Conservation (phyloP, 2,888 invertebrate genomes). For the Caenorhabditis sp. region DNA sequence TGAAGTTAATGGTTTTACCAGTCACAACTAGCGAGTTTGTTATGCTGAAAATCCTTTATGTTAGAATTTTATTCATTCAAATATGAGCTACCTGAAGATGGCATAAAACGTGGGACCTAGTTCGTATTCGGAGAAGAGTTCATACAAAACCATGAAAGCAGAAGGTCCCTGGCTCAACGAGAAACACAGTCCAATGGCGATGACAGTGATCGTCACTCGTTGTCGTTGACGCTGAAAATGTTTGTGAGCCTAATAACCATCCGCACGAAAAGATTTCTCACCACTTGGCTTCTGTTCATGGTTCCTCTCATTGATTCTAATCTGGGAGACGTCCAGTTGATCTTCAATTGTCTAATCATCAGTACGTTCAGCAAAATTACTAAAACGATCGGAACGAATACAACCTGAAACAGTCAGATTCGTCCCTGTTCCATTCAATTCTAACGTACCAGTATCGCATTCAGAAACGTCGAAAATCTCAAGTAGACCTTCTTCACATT, state of each 20-base stretch:
- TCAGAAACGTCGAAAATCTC: conserved; percentile 65
- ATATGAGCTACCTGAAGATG: conserved; percentile 51
- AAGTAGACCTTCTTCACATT: conserved; percentile 62
- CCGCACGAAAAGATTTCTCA: conserved; percentile 12
- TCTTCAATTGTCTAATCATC: conserved; percentile 70
- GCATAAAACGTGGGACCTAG: conserved; percentile 60
- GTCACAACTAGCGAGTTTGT: conserved; percentile 76
- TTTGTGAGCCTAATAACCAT: not conserved
- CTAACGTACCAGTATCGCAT: conserved; percentile 60
- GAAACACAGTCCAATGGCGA: conserved; percentile 75
- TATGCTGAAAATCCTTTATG: conserved; percentile 73
- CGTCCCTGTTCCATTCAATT: not conserved
- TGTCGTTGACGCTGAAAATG: conserved; percentile 58
- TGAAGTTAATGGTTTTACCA: conserved; percentile 77
- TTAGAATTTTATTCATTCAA: too few species aligned
- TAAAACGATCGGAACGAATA: conserved; percentile 75
- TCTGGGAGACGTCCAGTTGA: conserved; percentile 57
- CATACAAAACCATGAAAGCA: conserved; percentile 76
- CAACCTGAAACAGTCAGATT: conserved; percentile 55
- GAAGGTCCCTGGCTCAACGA: conserved; percentile 78
- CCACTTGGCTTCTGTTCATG: conserved; percentile 57
- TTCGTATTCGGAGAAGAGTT: conserved; percentile 69
- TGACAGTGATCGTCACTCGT: conserved; percentile 75
- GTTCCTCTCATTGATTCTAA: conserved; percentile 59
- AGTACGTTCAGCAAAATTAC: conserved; percentile 73